Evolutionary conservation across 2,888 invertebrate genomes (phyloP), one percentile per base, ranked within the genome.

Genomic region (Hedychridium roseum): DNA sequence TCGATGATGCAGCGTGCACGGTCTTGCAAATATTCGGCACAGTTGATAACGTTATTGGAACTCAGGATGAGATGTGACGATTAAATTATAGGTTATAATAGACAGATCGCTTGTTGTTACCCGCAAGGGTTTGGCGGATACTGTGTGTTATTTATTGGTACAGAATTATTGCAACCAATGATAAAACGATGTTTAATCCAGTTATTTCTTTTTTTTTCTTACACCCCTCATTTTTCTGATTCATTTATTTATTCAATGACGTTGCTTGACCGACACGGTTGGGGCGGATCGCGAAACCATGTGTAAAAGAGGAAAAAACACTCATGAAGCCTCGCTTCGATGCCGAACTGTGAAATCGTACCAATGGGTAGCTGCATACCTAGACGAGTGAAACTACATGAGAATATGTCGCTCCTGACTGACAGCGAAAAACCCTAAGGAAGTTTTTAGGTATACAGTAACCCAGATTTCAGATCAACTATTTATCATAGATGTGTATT

Each of bases 191-290:
- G 30, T 31, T 46, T 35, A 42, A 15, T 28, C 16, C 20, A 12
- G 32, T 16, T 28, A 16, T 62, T 58, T 44, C 55, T 55, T 60
- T 47, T 62, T 62, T 42, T 54, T 63, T 40, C 55, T 51, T n/a
- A 48, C 60, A 37, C 60, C 51, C 55, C 54, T 60, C 62, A 63
- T 62, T 32, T 26, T 43, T 45, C 40, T 16, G n/a, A 11, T 28
- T 34, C 40, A 39, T 50, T 54, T 52, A 45, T 58, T 57, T 57
- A 28, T 43, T 50, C 16, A 43, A 41, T 35, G 38, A 9, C 20
- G 17, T 17, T 41, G 18, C 23, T 23, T 23, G 14, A 7, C 43
- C 37, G 30, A 50, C 32, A 32, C 43, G 20, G 26, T 31, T 14
- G 28, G 43, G 12, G 21, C 31, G 20, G 28, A 42, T 50, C 41